These are phyloP conservation scores for Drosophila albomicans DNA, from an alignment of 1,140 invertebrate genomes.

Conservation along the genomic window DNA sequence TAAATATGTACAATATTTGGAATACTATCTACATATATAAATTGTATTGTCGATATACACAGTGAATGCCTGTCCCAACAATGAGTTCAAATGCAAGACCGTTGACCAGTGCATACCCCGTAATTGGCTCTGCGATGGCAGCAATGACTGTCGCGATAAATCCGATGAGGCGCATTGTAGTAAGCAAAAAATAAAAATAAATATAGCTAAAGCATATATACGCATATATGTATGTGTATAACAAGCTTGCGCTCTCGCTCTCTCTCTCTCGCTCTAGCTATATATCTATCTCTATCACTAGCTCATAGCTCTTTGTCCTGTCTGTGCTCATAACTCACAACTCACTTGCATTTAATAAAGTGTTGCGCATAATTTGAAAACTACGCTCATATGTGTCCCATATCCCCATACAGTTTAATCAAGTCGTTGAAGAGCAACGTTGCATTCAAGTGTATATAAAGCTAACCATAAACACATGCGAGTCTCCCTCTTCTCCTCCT, in stretches of 20 bases:
- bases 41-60: conserved; percentile 36
- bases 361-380: conserved; percentile 73
- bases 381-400: conserved; percentile 32
- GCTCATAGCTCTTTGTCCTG: conserved; percentile 2
- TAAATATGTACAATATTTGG: not conserved
- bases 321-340: conserved; percentile 32
- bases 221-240: too few relatives aligned
- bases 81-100: conserved; percentile 86
- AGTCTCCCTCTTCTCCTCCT: too few relatives aligned
- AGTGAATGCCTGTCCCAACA: conserved; percentile 78
- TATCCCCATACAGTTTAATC: conserved; percentile 67
- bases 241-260: not conserved
- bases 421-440: conserved; percentile 68
- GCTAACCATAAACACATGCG: conserved; percentile 38
- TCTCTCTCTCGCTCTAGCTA: not conserved
- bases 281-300: not conserved
- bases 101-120: conserved; percentile 90
- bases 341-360: conserved; percentile 71
- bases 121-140: conserved; percentile 92
- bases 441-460: conserved; percentile 42
- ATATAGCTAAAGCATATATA: not conserved
- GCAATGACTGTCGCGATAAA: conserved; percentile 90
- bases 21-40: not conserved
- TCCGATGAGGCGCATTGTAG: conserved; percentile 89
- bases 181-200: conserved; percentile 63